Conservation (phyloP, 1,140 invertebrate genomes). For the Archegozetes longisetosus region DNA sequence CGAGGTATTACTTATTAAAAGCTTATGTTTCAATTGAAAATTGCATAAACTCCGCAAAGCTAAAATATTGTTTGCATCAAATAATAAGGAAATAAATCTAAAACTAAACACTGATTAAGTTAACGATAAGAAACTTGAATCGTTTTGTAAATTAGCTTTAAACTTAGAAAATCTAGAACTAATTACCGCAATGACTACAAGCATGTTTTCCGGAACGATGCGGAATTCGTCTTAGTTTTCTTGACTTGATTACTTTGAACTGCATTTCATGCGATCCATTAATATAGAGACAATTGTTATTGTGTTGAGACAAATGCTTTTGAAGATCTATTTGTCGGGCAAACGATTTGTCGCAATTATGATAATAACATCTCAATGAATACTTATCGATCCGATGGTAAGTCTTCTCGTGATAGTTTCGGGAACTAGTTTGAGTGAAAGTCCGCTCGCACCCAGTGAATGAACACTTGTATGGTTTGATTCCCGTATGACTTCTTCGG, state of each 20-base stretch:
- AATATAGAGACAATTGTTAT: too few species aligned
- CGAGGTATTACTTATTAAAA: too few species aligned
- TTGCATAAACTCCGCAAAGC: too few species aligned
- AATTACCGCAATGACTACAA: conserved; percentile 12
- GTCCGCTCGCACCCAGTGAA: conserved; percentile 2
- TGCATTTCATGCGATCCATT: neutral
- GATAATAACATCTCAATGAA: neutral
- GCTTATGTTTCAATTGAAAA: too few species aligned
- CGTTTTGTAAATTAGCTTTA: too few species aligned
- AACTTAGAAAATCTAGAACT: neutral
- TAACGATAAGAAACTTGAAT: too few species aligned
- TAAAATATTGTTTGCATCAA: too few species aligned
- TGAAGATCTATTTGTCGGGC: neutral
- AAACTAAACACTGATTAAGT: too few species aligned
- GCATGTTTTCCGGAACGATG: neutral
- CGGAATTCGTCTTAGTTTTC: neutral
- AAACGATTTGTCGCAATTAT: neutral
- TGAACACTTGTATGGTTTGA: conserved; percentile 6
- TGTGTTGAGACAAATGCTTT: conserved; percentile 2
- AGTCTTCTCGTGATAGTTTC: conserved; percentile 12
- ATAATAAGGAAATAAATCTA: too few species aligned
- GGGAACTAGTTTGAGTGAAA: conserved; percentile 6
- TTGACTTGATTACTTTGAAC: neutral
- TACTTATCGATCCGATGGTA: neutral
- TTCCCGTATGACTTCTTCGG: neutral